Base-by-base conservation (phyloP, 2,113 vertebrate species). In the Pedionomus torquatus region DNA sequence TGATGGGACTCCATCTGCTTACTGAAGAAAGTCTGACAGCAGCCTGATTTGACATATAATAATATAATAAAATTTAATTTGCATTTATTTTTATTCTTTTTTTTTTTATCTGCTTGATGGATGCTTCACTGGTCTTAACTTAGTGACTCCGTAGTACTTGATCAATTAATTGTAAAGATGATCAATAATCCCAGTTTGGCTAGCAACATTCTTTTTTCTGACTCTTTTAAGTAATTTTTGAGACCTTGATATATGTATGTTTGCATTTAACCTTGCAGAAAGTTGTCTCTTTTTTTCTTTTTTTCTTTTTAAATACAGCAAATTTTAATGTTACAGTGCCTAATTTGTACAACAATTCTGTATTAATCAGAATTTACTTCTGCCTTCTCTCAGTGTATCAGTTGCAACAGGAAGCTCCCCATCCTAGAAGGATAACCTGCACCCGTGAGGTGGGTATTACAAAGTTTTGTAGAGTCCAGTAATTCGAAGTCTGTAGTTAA, bases 401-500 rank as follows among this genome's bases (percentile, higher is more conserved):
- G 92, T 87, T 98, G 94, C 99, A 99, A 92, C 99, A 99, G 97
- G 99, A 98, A 98, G 99, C 98, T 81, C 92, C 98, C 46, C 98
- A 99, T 93, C 98, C 99, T 91, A 98, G 98, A 79, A 97, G 98
- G 89, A 95, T 99, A 92, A 99, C 98, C 87, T 98, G 98, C 92
- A 98, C 98, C 79, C 83, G 96, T 69, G 98, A 99, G 99, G 98
- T 99, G 82, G 71, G 98, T 98, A 61, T 83, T 49, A 39, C 8
- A 5, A 72, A 49, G 1, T 65, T 66, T 65, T 75, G 48, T n/a
- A 21, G 54, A 87, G 49, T 39, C 44, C 37, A 43, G 41, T 24
- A 43, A 49, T 72, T 72, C 31, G 17, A 9, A 55, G 39, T 39
- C 51, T 83, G 2, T 77, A 13, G 9, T 68, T 80, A 41, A 28